phyloP scores from a whole-genome alignment of 2,113 vertebrate species.

The Cololabis saira region DNA sequence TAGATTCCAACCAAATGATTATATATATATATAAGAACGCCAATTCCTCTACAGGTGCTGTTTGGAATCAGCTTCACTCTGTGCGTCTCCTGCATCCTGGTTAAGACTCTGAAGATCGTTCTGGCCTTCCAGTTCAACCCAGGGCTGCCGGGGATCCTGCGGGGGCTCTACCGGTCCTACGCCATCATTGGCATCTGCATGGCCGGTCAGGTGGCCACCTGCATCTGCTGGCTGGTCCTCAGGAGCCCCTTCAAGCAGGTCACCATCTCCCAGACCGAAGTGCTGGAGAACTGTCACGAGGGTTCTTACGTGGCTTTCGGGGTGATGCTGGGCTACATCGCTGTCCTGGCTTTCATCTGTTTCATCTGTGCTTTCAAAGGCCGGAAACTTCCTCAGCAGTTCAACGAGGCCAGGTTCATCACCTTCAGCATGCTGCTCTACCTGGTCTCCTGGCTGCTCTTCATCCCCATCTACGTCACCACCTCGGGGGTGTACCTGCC shows the following conservation, averaged over 20 bases:
- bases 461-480: slow-evolving; percentile 87
- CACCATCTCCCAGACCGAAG: slow-evolving; percentile 59
- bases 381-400: slow-evolving; percentile 89
- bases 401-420: slow-evolving; percentile 92
- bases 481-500: slow-evolving; percentile 87
- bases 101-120: slow-evolving; percentile 90
- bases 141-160: slow-evolving; percentile 80
- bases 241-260: slow-evolving; percentile 75
- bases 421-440: slow-evolving; percentile 93
- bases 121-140: slow-evolving; percentile 90
- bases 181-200: slow-evolving; percentile 78
- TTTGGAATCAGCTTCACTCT: slow-evolving; percentile 89
- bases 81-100: slow-evolving; percentile 89
- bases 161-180: slow-evolving; percentile 80
- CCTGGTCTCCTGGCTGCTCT: slow-evolving; percentile 90
- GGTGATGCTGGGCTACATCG: slow-evolving; percentile 86
- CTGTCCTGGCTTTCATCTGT: slow-evolving; percentile 85
- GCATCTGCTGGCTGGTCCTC: slow-evolving; percentile 85
- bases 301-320: slow-evolving; percentile 85
- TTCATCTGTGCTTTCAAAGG: slow-evolving; percentile 90
- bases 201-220: slow-evolving; percentile 81
- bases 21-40: no score
- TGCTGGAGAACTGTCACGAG: slow-evolving; percentile 86
- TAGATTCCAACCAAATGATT: no score
- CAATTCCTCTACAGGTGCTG: no score